Evolutionary conservation across 2,113 vertebrate species (phyloP), one percentile per base, ranked within the genome.

Genomic region (Vulpes lagopus): DNA sequence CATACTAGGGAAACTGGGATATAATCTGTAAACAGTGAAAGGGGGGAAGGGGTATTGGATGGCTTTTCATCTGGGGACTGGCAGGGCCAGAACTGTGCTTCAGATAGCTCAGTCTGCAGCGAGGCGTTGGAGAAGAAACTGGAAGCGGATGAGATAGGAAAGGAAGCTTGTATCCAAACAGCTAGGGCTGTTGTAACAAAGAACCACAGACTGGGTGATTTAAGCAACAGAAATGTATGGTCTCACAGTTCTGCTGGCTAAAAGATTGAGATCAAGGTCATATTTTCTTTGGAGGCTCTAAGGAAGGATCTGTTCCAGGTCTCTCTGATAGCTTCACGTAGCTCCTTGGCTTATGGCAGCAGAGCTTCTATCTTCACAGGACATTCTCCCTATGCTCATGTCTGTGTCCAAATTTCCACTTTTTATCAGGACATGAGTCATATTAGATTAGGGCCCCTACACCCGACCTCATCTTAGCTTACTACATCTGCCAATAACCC

Each of bases 191-290:
- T 23, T 30, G 22, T 67, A 73, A 60, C 16, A 80, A 80, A 88
- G 55, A 17, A 14, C 12, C 76, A 49, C n/a, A 91, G 9, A 53
- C 43, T 11, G 6, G 74, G 49, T 30, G 35, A 35, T 2, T 60
- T 83, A 60, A 93, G 55, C 43, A 35, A 38, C 16, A 95, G 91
- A 67, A 73, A 43, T 30, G 8, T 8, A 8, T 22, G 80, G 55
- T 32, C 82, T 93, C 83, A 86, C 62, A 67, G 35, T 86, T 95
- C 67, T 89, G 27, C 65, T 86, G 92, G 49, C 35, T 65, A 78
- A 60, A 78, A 32, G 22, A 71, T 53, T 14, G 59, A 69, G 89
- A 55, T 53, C 5, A 57, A 64, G 27, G 4, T 64, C 62, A 35
- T 7, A 11, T 38, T 67, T 23, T 57, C 60, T 60, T 57, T 11